Evolutionary conservation across 2,797 vertebrate genomes (phyloP).

Genomic region (Notolepis coatsorum): DNA sequence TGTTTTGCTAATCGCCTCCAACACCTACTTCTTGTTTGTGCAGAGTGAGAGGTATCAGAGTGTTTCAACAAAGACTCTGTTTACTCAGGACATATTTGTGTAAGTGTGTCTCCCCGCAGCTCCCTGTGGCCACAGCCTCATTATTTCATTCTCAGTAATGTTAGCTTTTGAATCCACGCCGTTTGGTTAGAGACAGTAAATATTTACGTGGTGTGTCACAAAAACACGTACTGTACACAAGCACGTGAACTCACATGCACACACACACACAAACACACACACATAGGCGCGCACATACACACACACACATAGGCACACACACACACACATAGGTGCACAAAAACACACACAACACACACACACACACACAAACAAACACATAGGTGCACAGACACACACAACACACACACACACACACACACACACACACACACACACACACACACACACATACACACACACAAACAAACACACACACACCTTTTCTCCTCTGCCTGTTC

Average conservation of each 20-base stretch:
- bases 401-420: not conserved
- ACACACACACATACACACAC: slow-evolving; percentile 19
- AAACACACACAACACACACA: slow-evolving; percentile 22
- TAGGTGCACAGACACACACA: not conserved
- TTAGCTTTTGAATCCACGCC: slow-evolving; percentile 70
- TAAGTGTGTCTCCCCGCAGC: slow-evolving; percentile 60
- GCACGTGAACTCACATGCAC: slow-evolving; percentile 11
- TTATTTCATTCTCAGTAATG: slow-evolving; percentile 69
- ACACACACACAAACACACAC: not conserved
- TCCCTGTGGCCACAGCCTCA: slow-evolving; percentile 72
- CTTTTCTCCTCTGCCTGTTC: slow-evolving; percentile 8
- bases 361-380: slow-evolving; percentile 1
- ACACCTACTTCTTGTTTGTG: slow-evolving; percentile 70
- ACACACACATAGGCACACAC: slow-evolving; percentile 2
- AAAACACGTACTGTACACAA: not conserved
- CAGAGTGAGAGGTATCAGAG: slow-evolving; percentile 61
- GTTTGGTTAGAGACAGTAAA: slow-evolving; percentile 69
- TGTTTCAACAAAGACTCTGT: slow-evolving; percentile 69
- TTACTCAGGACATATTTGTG: slow-evolving; percentile 69
- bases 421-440: slow-evolving; percentile 8
- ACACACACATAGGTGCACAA: too few species aligned
- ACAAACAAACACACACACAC: not conserved
- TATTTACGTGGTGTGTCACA: slow-evolving; percentile 57
- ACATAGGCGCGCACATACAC: not conserved
- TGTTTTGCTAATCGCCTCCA: slow-evolving; percentile 71